These are phyloP conservation scores for Mus spretus DNA, from an alignment of 2,797 vertebrate genomes.

Conservation along the genomic window DNA sequence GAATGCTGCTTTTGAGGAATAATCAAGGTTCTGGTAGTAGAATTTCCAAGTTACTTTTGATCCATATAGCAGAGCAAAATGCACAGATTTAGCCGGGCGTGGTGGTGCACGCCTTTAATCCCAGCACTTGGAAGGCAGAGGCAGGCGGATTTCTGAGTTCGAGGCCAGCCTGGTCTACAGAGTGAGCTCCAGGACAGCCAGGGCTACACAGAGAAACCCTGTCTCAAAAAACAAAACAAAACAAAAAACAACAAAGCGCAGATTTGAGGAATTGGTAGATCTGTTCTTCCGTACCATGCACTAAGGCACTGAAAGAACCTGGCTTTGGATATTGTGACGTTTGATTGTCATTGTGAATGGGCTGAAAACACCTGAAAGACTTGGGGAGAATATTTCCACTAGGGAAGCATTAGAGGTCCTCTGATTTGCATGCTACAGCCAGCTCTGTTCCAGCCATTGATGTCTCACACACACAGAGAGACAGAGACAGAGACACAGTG, in stretches of 20 bases:
- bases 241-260: not conserved
- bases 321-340: not conserved
- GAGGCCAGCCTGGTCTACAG: too few species aligned
- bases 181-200: too few species aligned
- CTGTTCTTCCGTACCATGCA: not conserved
- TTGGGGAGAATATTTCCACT: not conserved
- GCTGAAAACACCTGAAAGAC: not conserved
- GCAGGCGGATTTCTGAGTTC: too few species aligned
- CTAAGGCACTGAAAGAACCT: not conserved
- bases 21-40: not conserved
- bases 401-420: not conserved
- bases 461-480: too few species aligned
- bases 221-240: too few species aligned
- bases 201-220: too few species aligned
- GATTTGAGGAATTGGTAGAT: not conserved
- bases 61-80: not conserved
- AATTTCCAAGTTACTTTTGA: not conserved
- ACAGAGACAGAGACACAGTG: too few species aligned
- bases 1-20: not conserved
- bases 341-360: not conserved
- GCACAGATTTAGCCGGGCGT: not conserved
- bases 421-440: not conserved
- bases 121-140: too few species aligned
- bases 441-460: not conserved
- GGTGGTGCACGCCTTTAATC: too few species aligned